These are phyloP conservation scores for Achatina immaculata DNA, from an alignment of 1,140 invertebrate species.

Conservation along the genomic window DNA sequence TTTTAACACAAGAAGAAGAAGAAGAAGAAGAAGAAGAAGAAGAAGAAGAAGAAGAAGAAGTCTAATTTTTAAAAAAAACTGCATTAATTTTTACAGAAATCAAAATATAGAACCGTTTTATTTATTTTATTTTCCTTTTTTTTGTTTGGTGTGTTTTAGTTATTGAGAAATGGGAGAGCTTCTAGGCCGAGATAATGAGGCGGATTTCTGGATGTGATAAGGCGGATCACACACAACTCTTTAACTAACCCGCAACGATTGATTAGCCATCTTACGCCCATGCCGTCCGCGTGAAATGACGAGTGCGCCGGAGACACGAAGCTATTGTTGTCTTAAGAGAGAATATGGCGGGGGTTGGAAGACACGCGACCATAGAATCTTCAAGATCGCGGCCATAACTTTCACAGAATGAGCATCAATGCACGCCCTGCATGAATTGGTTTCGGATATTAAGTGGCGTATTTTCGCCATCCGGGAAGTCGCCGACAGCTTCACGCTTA, in stretches of 20 bases:
- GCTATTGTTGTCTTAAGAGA: conserved; percentile 14
- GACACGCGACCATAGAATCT: not conserved
- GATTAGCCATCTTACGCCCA: conserved; percentile 7
- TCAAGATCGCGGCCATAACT: not conserved
- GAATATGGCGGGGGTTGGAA: not conserved
- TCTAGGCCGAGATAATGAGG: not conserved
- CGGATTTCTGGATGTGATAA: not conserved
- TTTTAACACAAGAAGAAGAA: too few species aligned
- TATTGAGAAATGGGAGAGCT: too few species aligned
- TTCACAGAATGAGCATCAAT: not conserved
- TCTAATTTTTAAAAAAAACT: too few species aligned
- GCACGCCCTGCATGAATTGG: not conserved
- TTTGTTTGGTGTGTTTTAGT: too few species aligned
- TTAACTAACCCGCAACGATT: conserved; percentile 14
- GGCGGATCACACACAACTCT: not conserved
- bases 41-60: too few species aligned
- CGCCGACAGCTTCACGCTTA: not conserved
- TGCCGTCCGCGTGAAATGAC: not conserved
- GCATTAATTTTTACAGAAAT: too few species aligned
- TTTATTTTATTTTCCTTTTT: too few species aligned
- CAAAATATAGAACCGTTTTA: too few species aligned
- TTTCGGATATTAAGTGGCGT: conserved; percentile 6
- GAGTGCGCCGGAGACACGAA: not conserved
- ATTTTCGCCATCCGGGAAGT: not conserved
- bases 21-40: too few species aligned